These are phyloP conservation scores for Lampris megalopsis DNA, from an alignment of 2,113 vertebrate species.

Conservation along the genomic window DNA sequence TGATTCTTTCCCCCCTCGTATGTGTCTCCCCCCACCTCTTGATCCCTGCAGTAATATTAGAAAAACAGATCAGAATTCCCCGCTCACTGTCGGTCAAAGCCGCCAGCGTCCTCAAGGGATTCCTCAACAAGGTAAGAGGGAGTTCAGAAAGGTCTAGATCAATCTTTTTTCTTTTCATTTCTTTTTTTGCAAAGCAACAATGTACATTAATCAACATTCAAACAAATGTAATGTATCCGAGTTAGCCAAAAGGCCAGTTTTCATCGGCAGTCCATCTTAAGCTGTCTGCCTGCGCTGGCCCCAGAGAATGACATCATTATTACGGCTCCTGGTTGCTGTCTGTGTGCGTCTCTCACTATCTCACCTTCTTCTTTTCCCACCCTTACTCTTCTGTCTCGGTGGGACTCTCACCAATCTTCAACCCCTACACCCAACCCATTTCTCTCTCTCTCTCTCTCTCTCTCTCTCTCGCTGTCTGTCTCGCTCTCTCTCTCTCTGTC, in stretches of 20 bases:
- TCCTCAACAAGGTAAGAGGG: slow-evolving; percentile 94
- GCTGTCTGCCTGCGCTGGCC: slow-evolving; percentile 14
- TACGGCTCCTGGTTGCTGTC: neutral
- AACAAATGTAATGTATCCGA: too few species aligned
- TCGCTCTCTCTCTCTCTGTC: neutral
- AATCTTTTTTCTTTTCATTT: neutral
- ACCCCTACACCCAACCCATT: neutral
- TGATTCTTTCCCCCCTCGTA: slow-evolving; percentile 9
- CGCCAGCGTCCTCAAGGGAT: slow-evolving; percentile 97
- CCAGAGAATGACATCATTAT: slow-evolving; percentile 30
- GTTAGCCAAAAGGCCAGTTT: too few species aligned
- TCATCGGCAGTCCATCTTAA: neutral
- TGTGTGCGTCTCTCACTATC: neutral
- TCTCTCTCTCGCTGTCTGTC: too few species aligned
- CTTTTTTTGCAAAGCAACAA: too few species aligned
- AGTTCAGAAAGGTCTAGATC: slow-evolving; percentile 14
- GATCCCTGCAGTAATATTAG: slow-evolving; percentile 92
- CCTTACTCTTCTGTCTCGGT: neutral
- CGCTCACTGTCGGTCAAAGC: slow-evolving; percentile 98
- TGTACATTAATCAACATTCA: too few species aligned
- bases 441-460: too few species aligned
- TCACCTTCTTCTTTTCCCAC: neutral
- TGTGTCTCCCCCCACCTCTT: slow-evolving; percentile 45
- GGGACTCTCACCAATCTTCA: neutral
- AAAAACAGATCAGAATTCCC: slow-evolving; percentile 98